Evolutionary conservation across 2,888 invertebrate genomes (phyloP).

Genomic region (Chromoteleia sp.): DNA sequence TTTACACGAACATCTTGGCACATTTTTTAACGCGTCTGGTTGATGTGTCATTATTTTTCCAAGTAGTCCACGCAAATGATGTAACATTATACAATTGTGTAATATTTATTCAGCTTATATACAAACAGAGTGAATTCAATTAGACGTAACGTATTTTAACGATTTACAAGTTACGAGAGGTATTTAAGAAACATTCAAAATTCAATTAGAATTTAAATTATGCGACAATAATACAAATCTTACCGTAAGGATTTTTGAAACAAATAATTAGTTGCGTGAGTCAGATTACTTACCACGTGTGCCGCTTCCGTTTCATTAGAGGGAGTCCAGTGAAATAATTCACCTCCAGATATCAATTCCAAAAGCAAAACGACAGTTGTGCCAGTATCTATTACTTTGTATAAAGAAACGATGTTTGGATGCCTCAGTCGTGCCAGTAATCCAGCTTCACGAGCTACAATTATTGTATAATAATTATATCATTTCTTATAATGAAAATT

Average conservation of each 20-base stretch:
- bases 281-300: constrained; percentile 85
- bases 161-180: not conserved
- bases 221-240: not conserved
- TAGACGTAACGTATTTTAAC: constrained; percentile 2
- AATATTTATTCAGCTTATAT: constrained; percentile 28
- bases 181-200: constrained; percentile 16
- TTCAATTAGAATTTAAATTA: constrained; percentile 7
- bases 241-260: not conserved
- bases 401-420: constrained; percentile 87
- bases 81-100: constrained; percentile 26
- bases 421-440: constrained; percentile 87
- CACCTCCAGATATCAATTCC: constrained; percentile 88
- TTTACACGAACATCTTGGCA: constrained; percentile 14
- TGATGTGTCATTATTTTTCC: constrained; percentile 17
- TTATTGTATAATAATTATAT: not conserved
- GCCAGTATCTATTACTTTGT: constrained; percentile 87
- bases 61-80: not conserved
- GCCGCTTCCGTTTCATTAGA: constrained; percentile 87
- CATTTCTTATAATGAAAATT: no score
- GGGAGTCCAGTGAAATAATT: constrained; percentile 87
- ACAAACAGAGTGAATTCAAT: constrained; percentile 24
- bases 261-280: not conserved
- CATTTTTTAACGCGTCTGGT: not conserved
- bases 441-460: constrained; percentile 85
- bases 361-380: constrained; percentile 87